Conservation (phyloP, 2,113 vertebrate species). For the Anolis carolinensis region DNA sequence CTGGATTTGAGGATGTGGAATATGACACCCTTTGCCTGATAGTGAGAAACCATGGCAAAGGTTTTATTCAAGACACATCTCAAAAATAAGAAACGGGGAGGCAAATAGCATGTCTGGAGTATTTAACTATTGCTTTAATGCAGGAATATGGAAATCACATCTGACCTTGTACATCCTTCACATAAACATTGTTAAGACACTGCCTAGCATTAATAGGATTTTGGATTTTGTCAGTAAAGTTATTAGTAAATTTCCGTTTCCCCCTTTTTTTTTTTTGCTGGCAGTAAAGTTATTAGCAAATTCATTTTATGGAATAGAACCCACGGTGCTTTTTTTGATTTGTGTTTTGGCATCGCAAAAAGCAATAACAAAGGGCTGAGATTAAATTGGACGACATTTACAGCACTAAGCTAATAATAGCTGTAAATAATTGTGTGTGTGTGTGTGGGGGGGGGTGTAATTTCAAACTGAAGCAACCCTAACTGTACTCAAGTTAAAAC, state of each 20-base stretch:
- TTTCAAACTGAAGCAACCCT: constrained; percentile 51
- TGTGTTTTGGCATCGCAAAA: constrained; percentile 35
- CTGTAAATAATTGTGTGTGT: not conserved
- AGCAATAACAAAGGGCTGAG: constrained; percentile 6
- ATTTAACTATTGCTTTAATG: not conserved
- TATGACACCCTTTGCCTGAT: not conserved
- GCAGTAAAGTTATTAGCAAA: constrained; percentile 22
- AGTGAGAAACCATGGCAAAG: not conserved
- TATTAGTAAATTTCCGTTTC: constrained; percentile 23
- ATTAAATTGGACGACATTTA: constrained; percentile 36
- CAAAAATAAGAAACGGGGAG: not conserved
- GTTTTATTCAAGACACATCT: not conserved
- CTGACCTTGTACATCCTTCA: constrained; percentile 30
- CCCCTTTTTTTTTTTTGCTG: constrained; percentile 9
- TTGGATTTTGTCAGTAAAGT: constrained; percentile 3
- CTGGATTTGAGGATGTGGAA: too few relatives aligned
- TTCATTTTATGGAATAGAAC: not conserved
- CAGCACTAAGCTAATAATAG: constrained; percentile 28
- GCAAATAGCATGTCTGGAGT: not conserved
- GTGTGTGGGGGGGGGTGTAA: not conserved
- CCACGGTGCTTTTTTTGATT: constrained; percentile 1
- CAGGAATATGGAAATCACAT: not conserved
- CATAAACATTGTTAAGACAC: constrained; percentile 9
- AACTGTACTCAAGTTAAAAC: constrained; percentile 28
- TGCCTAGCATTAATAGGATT: not conserved